Evolutionary conservation across 1,140 invertebrate species (phyloP).

Genomic region (Nasonia longicornis): DNA sequence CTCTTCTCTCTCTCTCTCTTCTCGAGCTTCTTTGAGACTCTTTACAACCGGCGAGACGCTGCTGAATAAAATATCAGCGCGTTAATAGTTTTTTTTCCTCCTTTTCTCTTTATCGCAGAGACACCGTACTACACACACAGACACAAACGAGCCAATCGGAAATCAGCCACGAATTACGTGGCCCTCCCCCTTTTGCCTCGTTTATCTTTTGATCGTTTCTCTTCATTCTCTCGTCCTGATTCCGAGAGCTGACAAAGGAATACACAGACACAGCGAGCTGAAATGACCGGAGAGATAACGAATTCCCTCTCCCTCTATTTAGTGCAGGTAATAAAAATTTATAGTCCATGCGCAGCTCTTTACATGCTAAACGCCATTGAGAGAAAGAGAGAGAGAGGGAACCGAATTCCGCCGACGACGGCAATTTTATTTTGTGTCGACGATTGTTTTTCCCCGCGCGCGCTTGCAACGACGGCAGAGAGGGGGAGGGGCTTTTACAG

Average conservation of each 20-base stretch:
- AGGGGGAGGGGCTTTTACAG: background rate
- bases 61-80: slow-evolving; percentile 39
- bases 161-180: slow-evolving; percentile 10
- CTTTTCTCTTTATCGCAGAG: background rate
- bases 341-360: background rate
- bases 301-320: background rate
- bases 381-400: background rate
- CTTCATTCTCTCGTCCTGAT: background rate
- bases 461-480: background rate
- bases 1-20: background rate
- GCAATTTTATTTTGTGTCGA: background rate
- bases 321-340: background rate
- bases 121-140: background rate
- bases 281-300: background rate
- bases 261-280: background rate
- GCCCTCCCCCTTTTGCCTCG: background rate
- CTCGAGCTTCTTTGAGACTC: background rate
- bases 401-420: no score
- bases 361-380: background rate
- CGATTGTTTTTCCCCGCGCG: background rate
- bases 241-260: background rate
- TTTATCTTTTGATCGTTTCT: slow-evolving; percentile 20
- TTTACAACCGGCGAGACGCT: background rate
- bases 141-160: background rate
- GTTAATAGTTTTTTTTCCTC: slow-evolving; percentile 31